Evolutionary conservation across 2,797 vertebrate species (phyloP).

Genomic region (Australoheros facetus): DNA sequence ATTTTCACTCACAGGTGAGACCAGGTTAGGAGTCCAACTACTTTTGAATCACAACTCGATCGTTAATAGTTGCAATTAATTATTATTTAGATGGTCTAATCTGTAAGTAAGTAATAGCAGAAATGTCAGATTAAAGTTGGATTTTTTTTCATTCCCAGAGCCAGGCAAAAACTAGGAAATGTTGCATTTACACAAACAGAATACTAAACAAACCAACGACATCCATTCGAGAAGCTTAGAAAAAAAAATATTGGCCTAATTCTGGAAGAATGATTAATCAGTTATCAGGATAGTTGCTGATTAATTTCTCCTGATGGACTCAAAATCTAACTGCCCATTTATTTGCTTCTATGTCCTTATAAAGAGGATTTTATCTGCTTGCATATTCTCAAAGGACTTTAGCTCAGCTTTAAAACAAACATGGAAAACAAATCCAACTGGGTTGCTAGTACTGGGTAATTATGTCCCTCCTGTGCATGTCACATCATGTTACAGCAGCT

Average conservation of each 20-base stretch:
- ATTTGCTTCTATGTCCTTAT: neutral
- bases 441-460: constrained; percentile 13
- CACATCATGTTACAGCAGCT: constrained; percentile 26
- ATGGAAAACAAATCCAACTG: neutral
- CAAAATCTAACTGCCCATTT: neutral
- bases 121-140: too few species aligned
- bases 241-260: neutral
- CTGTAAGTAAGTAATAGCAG: too few species aligned
- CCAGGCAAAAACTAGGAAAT: too few species aligned
- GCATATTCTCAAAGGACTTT: neutral
- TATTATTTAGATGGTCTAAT: too few species aligned
- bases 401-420: neutral
- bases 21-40: too few species aligned
- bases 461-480: neutral
- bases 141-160: too few species aligned
- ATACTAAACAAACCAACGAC: too few species aligned
- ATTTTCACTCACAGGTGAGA: too few species aligned
- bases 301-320: neutral
- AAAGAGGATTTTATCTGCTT: neutral
- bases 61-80: too few species aligned
- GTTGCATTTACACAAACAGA: too few species aligned
- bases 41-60: too few species aligned
- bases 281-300: neutral
- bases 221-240: neutral
- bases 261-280: neutral